Conservation (phyloP, 2,113 vertebrate species). For the Microtus ochrogaster region DNA sequence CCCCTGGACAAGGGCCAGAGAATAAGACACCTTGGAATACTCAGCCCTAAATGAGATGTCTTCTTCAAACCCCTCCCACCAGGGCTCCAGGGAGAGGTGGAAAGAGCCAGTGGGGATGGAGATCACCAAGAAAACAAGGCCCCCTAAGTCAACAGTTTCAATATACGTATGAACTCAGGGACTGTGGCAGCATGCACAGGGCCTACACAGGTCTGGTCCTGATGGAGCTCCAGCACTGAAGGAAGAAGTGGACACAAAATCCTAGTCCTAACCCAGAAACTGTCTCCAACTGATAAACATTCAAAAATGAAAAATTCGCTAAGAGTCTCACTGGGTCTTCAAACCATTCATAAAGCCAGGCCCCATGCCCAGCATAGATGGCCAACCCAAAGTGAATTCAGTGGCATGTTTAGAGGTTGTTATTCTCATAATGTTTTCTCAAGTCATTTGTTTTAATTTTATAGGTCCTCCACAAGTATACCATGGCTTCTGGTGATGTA, state of each 20-base stretch:
- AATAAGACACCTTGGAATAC: not conserved
- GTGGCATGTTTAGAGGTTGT: not conserved
- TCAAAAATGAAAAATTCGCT: not conserved
- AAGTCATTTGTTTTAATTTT: not conserved
- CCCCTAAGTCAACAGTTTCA: not conserved
- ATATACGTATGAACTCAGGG: not conserved
- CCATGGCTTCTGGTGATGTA: not conserved
- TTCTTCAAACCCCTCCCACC: not conserved
- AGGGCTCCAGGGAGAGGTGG: not conserved
- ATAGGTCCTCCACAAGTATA: not conserved
- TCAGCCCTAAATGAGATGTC: not conserved
- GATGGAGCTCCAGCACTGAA: not conserved
- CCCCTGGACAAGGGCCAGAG: not conserved
- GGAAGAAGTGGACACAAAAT: not conserved
- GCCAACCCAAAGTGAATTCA: not conserved
- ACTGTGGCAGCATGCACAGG: not conserved
- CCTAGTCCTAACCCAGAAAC: not conserved
- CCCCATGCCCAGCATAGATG: not conserved
- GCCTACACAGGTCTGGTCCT: not conserved
- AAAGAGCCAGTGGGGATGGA: not conserved
- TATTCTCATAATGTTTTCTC: not conserved
- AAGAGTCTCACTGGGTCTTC: not conserved
- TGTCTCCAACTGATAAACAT: not conserved
- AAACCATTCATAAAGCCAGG: not conserved
- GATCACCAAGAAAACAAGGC: not conserved